Conservation (phyloP, 2,888 invertebrate genomes). For the Clepsis dumicolana region DNA sequence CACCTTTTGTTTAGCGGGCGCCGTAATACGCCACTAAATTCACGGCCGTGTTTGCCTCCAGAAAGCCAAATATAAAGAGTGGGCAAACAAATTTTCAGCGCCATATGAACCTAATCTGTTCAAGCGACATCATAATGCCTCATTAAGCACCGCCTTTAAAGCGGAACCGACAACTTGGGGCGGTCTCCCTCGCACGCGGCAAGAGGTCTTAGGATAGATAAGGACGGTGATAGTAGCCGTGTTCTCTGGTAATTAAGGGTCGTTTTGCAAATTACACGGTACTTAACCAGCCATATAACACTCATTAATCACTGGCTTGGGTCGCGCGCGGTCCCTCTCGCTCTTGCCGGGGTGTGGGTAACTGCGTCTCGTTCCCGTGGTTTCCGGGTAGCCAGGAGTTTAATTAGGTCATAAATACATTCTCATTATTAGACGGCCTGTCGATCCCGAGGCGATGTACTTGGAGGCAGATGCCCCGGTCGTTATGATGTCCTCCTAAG, state of each 20-base stretch:
- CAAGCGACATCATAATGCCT: slow-evolving; percentile 84
- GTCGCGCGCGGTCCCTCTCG: slow-evolving; percentile 64
- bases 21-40: slow-evolving; percentile 62
- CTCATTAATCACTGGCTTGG: slow-evolving; percentile 87
- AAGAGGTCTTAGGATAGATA: slow-evolving; percentile 57
- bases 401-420: slow-evolving; percentile 87
- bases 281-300: slow-evolving; percentile 90
- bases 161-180: slow-evolving; percentile 66
- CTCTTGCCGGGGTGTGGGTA: slow-evolving; percentile 49
- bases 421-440: slow-evolving; percentile 79
- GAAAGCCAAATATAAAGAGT: slow-evolving; percentile 83
- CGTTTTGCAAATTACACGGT: slow-evolving; percentile 92
- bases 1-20: slow-evolving; percentile 34
- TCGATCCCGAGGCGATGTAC: slow-evolving; percentile 55
- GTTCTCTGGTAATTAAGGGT: slow-evolving; percentile 88
- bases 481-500: slow-evolving; percentile 57
- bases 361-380: slow-evolving; percentile 59
- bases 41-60: slow-evolving; percentile 58
- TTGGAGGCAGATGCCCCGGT: slow-evolving; percentile 67
- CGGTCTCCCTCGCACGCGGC: slow-evolving; percentile 62
- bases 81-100: slow-evolving; percentile 74
- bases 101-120: slow-evolving; percentile 83
- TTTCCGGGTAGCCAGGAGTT: slow-evolving; percentile 76
- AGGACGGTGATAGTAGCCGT: slow-evolving; percentile 79
- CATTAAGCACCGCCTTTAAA: slow-evolving; percentile 83